Conservation (phyloP, 2,888 invertebrate genomes). For the Arge pagana region DNA sequence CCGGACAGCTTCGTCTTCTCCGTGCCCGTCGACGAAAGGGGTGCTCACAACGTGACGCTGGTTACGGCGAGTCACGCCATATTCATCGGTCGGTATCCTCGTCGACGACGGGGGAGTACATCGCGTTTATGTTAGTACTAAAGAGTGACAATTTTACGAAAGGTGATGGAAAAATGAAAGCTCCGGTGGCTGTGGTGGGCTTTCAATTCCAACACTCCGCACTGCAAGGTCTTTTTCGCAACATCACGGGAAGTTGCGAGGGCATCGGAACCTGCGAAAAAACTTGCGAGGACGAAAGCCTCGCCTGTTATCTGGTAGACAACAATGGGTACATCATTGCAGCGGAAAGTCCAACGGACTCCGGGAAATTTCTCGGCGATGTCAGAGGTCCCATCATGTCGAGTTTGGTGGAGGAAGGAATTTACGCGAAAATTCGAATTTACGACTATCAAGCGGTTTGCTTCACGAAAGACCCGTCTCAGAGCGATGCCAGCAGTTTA, state of each 20-base stretch:
- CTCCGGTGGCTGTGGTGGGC: slow-evolving; percentile 65
- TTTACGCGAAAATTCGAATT: slow-evolving; percentile 75
- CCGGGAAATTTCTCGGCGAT: slow-evolving; percentile 87
- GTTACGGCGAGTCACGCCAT: slow-evolving; percentile 89
- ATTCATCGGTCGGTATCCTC: slow-evolving; percentile 57
- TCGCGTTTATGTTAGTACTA: slow-evolving; percentile 72
- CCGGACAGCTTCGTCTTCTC: slow-evolving; percentile 83
- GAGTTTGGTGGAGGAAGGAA: slow-evolving; percentile 71
- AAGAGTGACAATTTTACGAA: no score
- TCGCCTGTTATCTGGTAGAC: slow-evolving; percentile 85
- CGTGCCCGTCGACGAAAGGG: slow-evolving; percentile 70
- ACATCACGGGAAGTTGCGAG: slow-evolving; percentile 70
- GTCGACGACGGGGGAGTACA: slow-evolving; percentile 64
- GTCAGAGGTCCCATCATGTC: slow-evolving; percentile 79
- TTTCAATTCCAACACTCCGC: slow-evolving; percentile 82
- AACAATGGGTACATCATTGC: slow-evolving; percentile 87
- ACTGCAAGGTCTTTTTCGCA: slow-evolving; percentile 76
- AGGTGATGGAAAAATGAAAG: slow-evolving; percentile 50
- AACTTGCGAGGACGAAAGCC: slow-evolving; percentile 68
- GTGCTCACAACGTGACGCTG: slow-evolving; percentile 64
- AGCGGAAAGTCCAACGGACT: slow-evolving; percentile 73
- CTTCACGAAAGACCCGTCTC: slow-evolving; percentile 69
- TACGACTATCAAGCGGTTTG: slow-evolving; percentile 92
- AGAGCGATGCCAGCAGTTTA: slow-evolving; percentile 66
- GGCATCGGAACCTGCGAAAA: slow-evolving; percentile 48